A percentile compares a stretch with the other conserved stretches of the same genome.
Evolutionary conservation across 1,140 invertebrate genomes (phyloP).

Genomic region (Elysia chlorotica): DNA sequence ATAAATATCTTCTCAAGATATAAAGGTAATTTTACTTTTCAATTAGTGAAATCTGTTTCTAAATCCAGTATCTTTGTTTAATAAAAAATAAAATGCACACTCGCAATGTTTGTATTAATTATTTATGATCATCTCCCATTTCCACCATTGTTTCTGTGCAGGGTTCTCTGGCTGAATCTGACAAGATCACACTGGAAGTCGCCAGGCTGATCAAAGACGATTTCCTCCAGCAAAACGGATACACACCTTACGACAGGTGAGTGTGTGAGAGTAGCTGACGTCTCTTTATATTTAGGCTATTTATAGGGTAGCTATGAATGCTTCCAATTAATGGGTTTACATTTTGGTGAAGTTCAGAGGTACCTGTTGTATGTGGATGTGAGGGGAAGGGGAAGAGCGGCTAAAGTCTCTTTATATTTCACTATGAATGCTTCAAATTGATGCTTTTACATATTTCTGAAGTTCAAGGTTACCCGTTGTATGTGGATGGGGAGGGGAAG

Average conservation of each 20-base stretch:
- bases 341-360: neutral
- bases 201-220: slow-evolving; percentile 98
- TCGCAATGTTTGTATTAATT: too few relatives aligned
- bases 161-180: slow-evolving; percentile 95
- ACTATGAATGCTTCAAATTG: neutral
- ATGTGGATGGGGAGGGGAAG: too few relatives aligned
- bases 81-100: too few relatives aligned
- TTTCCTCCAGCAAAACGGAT: slow-evolving; percentile 94
- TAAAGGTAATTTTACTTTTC: too few relatives aligned
- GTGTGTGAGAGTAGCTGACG: too few relatives aligned
- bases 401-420: too few relatives aligned
- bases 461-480: neutral
- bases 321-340: neutral
- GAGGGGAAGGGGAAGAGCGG: too few relatives aligned
- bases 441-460: neutral
- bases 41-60: too few relatives aligned
- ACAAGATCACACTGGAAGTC: slow-evolving; percentile 99
- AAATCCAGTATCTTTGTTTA: too few relatives aligned
- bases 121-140: too few relatives aligned
- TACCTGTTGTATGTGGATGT: neutral
- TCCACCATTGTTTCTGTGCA: slow-evolving; percentile 29
- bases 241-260: slow-evolving; percentile 85
- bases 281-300: too few relatives aligned
- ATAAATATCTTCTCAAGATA: too few relatives aligned
- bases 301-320: neutral